phyloP scores from a whole-genome alignment of 64 coral and sea anemone genomes.

The Anthopleura sola region DNA sequence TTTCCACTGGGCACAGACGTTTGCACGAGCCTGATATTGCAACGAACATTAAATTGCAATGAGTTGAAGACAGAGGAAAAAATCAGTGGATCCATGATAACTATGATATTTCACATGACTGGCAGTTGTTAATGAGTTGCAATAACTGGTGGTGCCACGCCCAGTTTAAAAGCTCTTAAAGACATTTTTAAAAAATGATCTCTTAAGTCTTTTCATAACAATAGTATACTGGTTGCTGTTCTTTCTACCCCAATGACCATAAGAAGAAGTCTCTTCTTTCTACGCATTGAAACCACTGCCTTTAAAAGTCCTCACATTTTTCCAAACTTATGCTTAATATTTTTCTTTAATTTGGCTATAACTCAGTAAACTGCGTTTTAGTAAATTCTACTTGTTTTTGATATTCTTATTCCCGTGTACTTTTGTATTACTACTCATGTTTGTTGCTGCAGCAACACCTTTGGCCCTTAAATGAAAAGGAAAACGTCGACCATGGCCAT shows the following conservation, averaged over 20 bases:
- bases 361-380: neutral
- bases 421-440: neutral
- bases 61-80: neutral
- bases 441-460: neutral
- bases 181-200: too few relatives aligned
- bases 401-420: neutral
- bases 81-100: neutral
- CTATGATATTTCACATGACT: neutral
- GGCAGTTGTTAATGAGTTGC: neutral
- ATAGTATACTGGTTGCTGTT: too few relatives aligned
- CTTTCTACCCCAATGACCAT: too few relatives aligned
- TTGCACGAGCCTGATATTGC: too few relatives aligned
- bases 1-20: too few relatives aligned
- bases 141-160: neutral
- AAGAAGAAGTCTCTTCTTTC: too few relatives aligned
- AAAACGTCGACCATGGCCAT: neutral
- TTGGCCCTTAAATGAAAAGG: neutral
- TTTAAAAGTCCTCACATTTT: too few relatives aligned
- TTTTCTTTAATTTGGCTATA: too few relatives aligned
- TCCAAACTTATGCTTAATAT: too few relatives aligned
- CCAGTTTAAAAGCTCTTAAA: neutral
- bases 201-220: too few relatives aligned
- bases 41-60: too few relatives aligned
- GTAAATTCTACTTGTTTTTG: neutral
- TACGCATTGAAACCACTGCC: too few relatives aligned